Evolutionary conservation across 2,888 invertebrate species (phyloP), one percentile per base, ranked within the genome.

Genomic region (Ennomos quercinarius): DNA sequence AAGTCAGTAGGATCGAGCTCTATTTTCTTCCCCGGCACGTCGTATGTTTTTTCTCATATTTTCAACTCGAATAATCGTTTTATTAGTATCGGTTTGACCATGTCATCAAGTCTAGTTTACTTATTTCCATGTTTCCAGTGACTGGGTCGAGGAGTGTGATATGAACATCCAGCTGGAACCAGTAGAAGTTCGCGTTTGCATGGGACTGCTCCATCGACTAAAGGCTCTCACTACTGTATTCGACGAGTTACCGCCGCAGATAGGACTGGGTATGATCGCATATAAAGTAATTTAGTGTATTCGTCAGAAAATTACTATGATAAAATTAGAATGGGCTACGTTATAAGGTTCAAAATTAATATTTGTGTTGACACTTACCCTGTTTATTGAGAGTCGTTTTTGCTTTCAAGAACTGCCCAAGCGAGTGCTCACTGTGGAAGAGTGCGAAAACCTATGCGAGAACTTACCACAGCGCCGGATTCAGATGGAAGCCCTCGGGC

Each of bases 391-490:
- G 17, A 48, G 10, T 34, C 27, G 13, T 10, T 17, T 47, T 27
- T 27, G 4, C 27, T 27, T 61, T 49, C 8, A 62, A 89, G 88
- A 83, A 3, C 39, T 68, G 8, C 71, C 78, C 1, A 79, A 72
- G 72, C 85, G 86, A 1, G 73, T 72, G 0, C 64, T 91, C 0
- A 91, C 91, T 0, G 82, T 91, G 9, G 91, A 91, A 67, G 91
- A 91, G 64, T 84, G 84, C 47, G 91, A 91, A 0, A 76, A 88
- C 0, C 72, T 91, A 0, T 68, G 58, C 1, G 84, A 85, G 1
- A 90, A 91, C 61, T 45, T 89, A 9, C 91, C 91, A 0, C 82
- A 83, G 58, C 76, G 79, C 10, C 79, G 80, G 0, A 64, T 80
- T 0, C 71, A 62, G 1, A 10, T 88, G 0, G 75, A 83, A 1